phyloP scores from a whole-genome alignment of 2,797 vertebrate species.

The Bufotes viridis region DNA sequence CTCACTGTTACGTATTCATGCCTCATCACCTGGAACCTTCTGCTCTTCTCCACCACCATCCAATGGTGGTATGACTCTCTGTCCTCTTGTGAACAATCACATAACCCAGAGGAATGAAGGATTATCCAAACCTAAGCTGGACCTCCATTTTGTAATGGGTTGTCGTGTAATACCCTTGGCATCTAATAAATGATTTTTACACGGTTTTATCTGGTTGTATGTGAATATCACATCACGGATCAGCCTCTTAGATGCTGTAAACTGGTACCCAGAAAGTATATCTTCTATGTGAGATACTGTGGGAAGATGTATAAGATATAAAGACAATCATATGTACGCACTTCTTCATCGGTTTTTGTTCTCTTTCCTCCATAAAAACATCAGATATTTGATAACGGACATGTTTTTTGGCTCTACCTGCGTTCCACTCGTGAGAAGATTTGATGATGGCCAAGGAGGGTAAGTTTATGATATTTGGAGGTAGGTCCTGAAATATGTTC shows the following conservation, averaged over 20 bases:
- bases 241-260: neutral
- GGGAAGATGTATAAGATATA: neutral
- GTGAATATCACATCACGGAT: neutral
- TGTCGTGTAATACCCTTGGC: neutral
- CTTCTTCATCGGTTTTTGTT: neutral
- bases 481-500: neutral
- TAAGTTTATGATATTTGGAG: neutral
- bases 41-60: neutral
- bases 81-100: neutral
- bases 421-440: neutral
- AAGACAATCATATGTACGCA: neutral
- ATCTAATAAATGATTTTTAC: neutral
- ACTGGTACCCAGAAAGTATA: neutral
- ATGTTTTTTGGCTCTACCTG: neutral
- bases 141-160: neutral
- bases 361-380: neutral
- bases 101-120: neutral
- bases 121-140: neutral
- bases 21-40: neutral
- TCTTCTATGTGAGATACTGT: neutral
- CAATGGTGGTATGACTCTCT: neutral
- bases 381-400: slow-evolving; percentile 1
- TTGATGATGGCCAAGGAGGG: neutral
- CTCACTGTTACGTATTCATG: neutral
- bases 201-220: neutral